phyloP scores from a whole-genome alignment of 2,113 vertebrate genomes.

The Corythaeola cristata region DNA sequence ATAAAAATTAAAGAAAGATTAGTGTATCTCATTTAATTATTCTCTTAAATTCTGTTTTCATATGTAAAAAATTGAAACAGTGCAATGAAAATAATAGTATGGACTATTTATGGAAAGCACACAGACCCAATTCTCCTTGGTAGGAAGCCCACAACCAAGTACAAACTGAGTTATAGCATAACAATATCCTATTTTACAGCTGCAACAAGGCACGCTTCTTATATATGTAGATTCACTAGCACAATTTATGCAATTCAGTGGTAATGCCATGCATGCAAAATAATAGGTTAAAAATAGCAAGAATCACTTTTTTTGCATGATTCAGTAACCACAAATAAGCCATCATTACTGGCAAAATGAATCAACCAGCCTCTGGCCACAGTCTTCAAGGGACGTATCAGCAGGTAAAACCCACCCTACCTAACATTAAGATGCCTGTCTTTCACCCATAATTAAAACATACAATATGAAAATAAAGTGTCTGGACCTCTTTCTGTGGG shows the following conservation, averaged over 20 bases:
- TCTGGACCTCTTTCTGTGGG: neutral
- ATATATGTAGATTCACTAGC: neutral
- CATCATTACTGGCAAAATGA: slow-evolving; percentile 33
- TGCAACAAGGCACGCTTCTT: neutral
- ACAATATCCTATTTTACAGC: neutral
- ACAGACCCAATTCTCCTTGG: neutral
- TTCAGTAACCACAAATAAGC: slow-evolving; percentile 48
- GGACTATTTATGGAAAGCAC: neutral
- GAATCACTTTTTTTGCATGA: neutral
- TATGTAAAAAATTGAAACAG: neutral
- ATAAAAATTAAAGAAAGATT: neutral
- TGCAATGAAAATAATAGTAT: neutral
- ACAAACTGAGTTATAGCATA: neutral
- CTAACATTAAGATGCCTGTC: neutral
- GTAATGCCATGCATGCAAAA: slow-evolving; percentile 1
- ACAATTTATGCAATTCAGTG: neutral
- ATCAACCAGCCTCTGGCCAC: slow-evolving; percentile 30
- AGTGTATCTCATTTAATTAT: neutral
- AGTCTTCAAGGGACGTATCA: neutral
- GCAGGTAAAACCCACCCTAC: slow-evolving; percentile 17
- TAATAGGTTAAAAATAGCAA: slow-evolving; percentile 40
- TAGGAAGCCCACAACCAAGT: neutral
- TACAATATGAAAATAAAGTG: neutral
- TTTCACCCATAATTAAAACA: slow-evolving; percentile 8
- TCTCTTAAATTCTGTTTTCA: neutral